Percentiles rank a stretch among this genome's conserved stretches.
phyloP scores from a whole-genome alignment of 2,113 vertebrate species.

The Gymnogyps californianus region DNA sequence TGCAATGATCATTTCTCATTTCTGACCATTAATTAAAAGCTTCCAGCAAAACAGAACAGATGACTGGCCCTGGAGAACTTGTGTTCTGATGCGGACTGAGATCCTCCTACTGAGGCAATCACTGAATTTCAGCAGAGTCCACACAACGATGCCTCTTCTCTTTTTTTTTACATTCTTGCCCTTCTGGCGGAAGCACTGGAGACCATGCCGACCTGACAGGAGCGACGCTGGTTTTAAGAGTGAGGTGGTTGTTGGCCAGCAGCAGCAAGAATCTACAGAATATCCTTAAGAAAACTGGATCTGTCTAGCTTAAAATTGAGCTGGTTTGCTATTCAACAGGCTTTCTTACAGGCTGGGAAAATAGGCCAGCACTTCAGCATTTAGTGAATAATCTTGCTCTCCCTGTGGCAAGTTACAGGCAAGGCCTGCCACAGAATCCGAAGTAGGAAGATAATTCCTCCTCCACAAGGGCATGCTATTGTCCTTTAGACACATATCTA shows the following conservation, averaged over 20 bases:
- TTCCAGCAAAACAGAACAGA: background rate
- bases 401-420: background rate
- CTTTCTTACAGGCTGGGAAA: background rate
- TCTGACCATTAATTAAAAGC: background rate
- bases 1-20: background rate
- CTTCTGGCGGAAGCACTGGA: background rate
- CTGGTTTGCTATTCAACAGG: background rate
- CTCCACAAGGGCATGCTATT: background rate
- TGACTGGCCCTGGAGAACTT: background rate
- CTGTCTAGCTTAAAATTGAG: background rate
- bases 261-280: background rate
- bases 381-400: background rate
- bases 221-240: background rate
- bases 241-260: background rate
- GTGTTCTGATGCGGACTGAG: background rate
- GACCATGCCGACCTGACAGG: background rate
- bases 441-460: background rate
- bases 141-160: background rate
- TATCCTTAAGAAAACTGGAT: background rate
- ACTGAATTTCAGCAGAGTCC: background rate
- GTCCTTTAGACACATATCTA: background rate
- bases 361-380: background rate
- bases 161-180: background rate
- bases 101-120: background rate
- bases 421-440: background rate